Percentiles rank a stretch among this genome's conserved stretches.
Evolutionary conservation across 2,888 invertebrate genomes (phyloP).

Genomic region (Cantharis nigra): DNA sequence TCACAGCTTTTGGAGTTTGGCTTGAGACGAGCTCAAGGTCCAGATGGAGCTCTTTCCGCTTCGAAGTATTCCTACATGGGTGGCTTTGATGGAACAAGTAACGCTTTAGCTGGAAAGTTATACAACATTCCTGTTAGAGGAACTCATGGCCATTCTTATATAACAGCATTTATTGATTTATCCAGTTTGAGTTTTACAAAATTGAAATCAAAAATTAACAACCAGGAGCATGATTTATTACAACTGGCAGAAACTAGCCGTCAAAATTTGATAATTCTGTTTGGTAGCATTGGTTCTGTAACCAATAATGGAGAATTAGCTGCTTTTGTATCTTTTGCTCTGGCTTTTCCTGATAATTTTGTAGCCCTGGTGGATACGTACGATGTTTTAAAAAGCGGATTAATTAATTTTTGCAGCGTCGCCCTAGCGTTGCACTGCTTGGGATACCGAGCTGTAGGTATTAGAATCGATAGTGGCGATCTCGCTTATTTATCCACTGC

Average conservation of each 20-base stretch:
- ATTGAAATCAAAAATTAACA: conserved; percentile 44
- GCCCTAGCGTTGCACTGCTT: conserved; percentile 88
- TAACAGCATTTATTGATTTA: conserved; percentile 82
- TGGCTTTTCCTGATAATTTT: conserved; percentile 93
- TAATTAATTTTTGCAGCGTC: conserved; percentile 95
- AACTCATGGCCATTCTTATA: conserved; percentile 97
- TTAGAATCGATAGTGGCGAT: conserved; percentile 96
- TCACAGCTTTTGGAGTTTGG: conserved; percentile 94
- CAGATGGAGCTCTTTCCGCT: conserved; percentile 96
- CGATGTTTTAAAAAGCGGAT: conserved; percentile 96
- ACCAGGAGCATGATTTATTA: conserved; percentile 11
- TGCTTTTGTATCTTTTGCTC: conserved; percentile 90
- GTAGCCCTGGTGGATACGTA: conserved; percentile 97
- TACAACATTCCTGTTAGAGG: conserved; percentile 96
- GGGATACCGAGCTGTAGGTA: conserved; percentile 87
- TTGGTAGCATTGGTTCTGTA: conserved; percentile 76
- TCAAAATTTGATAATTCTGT: conserved; percentile 65
- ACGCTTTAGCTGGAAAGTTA: conserved; percentile 95
- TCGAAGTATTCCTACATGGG: conserved; percentile 96
- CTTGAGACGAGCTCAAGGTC: conserved; percentile 94
- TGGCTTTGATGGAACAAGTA: conserved; percentile 98
- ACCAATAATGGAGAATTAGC: conserved; percentile 93
- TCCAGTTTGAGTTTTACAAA: conserved; percentile 61
- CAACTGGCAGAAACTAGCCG: conserved; percentile 60
- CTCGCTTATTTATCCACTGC: conserved; percentile 91